A percentile compares a stretch with the other conserved stretches of the same genome.
phyloP scores from a whole-genome alignment of 2,113 vertebrate genomes.

The Centropristis striata region DNA sequence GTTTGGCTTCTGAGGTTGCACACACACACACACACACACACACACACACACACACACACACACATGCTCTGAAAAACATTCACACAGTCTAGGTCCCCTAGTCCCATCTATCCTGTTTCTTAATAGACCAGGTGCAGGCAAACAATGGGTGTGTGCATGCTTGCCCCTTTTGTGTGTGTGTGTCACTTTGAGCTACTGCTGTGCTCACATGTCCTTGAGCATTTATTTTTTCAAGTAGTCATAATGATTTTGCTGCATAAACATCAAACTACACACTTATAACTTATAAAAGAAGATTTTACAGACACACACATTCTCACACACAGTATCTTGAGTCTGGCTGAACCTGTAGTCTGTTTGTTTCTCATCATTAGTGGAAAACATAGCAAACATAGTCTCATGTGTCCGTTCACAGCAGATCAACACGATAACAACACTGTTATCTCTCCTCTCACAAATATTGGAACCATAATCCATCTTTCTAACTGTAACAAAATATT shows the following conservation, averaged over 20 bases:
- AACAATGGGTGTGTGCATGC: slow-evolving; percentile 60
- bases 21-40: slow-evolving; percentile 23
- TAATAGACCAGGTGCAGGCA: slow-evolving; percentile 75
- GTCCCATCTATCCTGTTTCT: slow-evolving; percentile 78
- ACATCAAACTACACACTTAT: slow-evolving; percentile 7
- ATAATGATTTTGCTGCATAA: slow-evolving; percentile 21
- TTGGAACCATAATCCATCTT: slow-evolving; percentile 38
- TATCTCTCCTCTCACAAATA: slow-evolving; percentile 56
- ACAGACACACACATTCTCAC: slow-evolving; percentile 14
- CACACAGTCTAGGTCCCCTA: slow-evolving; percentile 63
- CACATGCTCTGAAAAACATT: slow-evolving; percentile 44
- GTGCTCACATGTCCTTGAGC: slow-evolving; percentile 59
- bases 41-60: slow-evolving; percentile 9
- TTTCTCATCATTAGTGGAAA: slow-evolving; percentile 52
- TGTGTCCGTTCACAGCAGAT: slow-evolving; percentile 37
- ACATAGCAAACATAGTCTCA: slow-evolving; percentile 45
- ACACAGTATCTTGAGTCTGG: slow-evolving; percentile 33
- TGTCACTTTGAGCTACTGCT: slow-evolving; percentile 18
- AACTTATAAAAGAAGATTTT: not conserved
- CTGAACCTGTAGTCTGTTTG: slow-evolving; percentile 49
- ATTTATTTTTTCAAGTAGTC: slow-evolving; percentile 31
- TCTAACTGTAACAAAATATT: slow-evolving; percentile 42
- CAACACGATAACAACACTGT: slow-evolving; percentile 47
- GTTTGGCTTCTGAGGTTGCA: slow-evolving; percentile 68
- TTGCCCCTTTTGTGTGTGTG: slow-evolving; percentile 13